Percentiles rank a stretch among this genome's conserved stretches.
Conservation (phyloP, 2,888 invertebrate genomes). For the Tetragonula carbonaria region DNA sequence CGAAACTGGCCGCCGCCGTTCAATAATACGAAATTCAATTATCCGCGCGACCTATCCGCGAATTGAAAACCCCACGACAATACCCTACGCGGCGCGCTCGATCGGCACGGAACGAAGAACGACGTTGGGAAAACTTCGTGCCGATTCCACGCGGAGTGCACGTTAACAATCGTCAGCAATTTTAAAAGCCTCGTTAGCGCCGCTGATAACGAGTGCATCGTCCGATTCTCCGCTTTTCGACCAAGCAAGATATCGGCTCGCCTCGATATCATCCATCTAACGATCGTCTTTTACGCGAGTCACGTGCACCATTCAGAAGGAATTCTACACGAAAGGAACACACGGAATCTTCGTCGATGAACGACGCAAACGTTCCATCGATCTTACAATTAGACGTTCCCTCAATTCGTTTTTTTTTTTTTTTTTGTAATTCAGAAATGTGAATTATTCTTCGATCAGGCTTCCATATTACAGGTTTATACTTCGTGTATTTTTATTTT, state of each 20-base stretch:
- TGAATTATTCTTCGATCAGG: too few relatives aligned
- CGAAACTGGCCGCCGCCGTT: conserved; percentile 6
- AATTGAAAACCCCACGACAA: neutral
- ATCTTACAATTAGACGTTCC: too few relatives aligned
- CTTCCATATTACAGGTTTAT: too few relatives aligned
- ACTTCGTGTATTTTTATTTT: too few relatives aligned
- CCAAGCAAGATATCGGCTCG: neutral
- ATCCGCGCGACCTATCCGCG: neutral
- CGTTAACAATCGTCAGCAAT: conserved; percentile 19
- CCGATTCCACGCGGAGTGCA: neutral
- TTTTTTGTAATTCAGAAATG: too few relatives aligned
- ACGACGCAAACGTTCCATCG: too few relatives aligned
- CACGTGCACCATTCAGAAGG: too few relatives aligned
- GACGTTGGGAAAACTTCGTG: neutral
- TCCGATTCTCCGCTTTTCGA: neutral
- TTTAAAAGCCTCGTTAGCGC: conserved; percentile 17
- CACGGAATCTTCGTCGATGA: too few relatives aligned
- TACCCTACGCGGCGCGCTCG: neutral
- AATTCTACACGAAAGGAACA: too few relatives aligned
- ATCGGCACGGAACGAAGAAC: neutral
- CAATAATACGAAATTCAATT: conserved; percentile 36
- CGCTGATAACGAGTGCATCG: neutral
- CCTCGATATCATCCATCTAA: neutral
- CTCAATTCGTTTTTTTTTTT: too few relatives aligned
- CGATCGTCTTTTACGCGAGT: conserved; percentile 41